These are phyloP conservation scores for Pithys albifrons DNA, from an alignment of 2,113 vertebrate genomes.

Conservation along the genomic window DNA sequence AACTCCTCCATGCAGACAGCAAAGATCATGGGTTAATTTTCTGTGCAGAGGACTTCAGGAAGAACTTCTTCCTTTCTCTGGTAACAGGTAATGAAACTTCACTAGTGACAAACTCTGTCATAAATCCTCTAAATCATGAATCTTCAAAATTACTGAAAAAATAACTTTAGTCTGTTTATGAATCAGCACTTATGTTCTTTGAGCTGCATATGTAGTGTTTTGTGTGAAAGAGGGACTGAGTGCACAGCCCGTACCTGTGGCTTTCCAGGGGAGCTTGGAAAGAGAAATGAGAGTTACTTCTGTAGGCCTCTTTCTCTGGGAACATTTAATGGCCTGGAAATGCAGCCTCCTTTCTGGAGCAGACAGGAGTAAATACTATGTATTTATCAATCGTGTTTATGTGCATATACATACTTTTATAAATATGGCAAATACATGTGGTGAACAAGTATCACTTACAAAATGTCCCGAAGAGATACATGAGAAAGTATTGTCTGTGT, in stretches of 20 bases:
- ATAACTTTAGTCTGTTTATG: neutral
- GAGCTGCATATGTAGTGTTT: neutral
- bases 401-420: neutral
- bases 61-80: conserved; percentile 55
- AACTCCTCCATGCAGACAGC: conserved; percentile 37
- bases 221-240: neutral
- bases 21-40: conserved; percentile 34
- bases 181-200: neutral
- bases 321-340: neutral
- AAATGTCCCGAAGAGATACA: neutral
- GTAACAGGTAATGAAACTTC: conserved; percentile 68
- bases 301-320: neutral
- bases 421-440: neutral
- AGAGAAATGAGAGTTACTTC: neutral
- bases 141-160: neutral
- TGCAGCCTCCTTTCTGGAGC: neutral
- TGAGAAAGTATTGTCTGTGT: neutral
- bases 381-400: neutral
- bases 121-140: neutral
- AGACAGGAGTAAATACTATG: neutral
- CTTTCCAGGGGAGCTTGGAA: neutral
- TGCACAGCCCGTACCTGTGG: neutral
- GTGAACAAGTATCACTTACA: neutral
- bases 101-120: neutral
- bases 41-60: conserved; percentile 43